Evolutionary conservation across 2,888 invertebrate species (phyloP).

Genomic region (Prosopocoilus inquinatus): DNA sequence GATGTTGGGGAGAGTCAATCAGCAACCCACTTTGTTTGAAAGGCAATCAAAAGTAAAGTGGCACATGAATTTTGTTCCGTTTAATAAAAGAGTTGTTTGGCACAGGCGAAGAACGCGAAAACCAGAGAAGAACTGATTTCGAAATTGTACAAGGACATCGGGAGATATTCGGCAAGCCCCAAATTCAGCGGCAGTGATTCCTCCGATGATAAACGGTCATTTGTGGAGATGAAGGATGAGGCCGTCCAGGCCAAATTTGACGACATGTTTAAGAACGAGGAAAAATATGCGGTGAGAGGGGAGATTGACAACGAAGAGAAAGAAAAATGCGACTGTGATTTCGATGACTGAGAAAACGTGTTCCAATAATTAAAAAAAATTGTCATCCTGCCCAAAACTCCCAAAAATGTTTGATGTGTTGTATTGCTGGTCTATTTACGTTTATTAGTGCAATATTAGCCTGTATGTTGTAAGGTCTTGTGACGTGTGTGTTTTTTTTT

Average conservation of each 20-base stretch:
- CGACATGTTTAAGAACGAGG: slow-evolving; percentile 38
- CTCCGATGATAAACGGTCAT: slow-evolving; percentile 44
- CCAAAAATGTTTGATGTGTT: neutral
- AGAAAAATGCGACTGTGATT: slow-evolving; percentile 25
- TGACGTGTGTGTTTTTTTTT: too few relatives aligned
- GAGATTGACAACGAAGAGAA: neutral
- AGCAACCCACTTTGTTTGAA: slow-evolving; percentile 70
- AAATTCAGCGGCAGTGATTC: slow-evolving; percentile 34
- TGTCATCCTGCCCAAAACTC: too few relatives aligned
- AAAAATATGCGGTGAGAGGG: slow-evolving; percentile 10
- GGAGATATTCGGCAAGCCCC: slow-evolving; percentile 28
- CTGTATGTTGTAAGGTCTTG: neutral
- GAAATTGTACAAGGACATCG: slow-evolving; percentile 35
- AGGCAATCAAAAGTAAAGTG: slow-evolving; percentile 61
- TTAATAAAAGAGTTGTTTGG: slow-evolving; percentile 6
- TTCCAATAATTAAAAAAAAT: too few relatives aligned
- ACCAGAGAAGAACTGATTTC: slow-evolving; percentile 40
- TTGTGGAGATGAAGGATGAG: slow-evolving; percentile 53
- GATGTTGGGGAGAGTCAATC: slow-evolving; percentile 68
- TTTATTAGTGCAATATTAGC: neutral
- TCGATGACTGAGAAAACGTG: slow-evolving; percentile 11
- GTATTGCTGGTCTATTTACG: neutral
- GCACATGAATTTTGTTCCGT: too few relatives aligned
- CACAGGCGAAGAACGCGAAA: slow-evolving; percentile 41
- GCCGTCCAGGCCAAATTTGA: slow-evolving; percentile 48